phyloP scores from a whole-genome alignment of 35 echinoderm and acorn worm species.

The Heliocidaris erythrogramma region DNA sequence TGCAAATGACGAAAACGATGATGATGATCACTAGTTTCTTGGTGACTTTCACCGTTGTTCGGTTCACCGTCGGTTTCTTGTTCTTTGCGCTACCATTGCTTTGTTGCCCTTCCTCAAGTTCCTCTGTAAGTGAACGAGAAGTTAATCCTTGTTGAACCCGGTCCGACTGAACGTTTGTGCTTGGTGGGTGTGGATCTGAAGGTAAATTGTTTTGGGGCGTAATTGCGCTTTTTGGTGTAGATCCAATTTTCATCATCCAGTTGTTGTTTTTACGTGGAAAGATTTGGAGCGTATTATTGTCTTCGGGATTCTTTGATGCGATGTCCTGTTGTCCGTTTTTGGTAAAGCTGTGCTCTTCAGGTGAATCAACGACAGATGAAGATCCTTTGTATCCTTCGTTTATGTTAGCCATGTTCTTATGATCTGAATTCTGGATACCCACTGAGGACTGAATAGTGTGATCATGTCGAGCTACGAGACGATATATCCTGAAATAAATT shows the following conservation, averaged over 20 bases:
- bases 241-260: neutral
- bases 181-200: neutral
- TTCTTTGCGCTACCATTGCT: neutral
- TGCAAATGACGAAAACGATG: neutral
- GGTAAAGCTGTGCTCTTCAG: neutral
- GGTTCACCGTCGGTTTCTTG: neutral
- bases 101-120: neutral
- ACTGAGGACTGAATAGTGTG: neutral
- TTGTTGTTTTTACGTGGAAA: neutral
- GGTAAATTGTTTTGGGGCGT: neutral
- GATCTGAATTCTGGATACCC: neutral
- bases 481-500: neutral
- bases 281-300: neutral
- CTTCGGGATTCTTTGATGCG: neutral
- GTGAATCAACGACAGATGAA: neutral
- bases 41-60: neutral
- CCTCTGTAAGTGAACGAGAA: neutral
- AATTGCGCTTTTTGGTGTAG: neutral
- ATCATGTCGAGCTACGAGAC: neutral
- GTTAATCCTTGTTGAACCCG: neutral
- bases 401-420: neutral
- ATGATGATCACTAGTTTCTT: neutral
- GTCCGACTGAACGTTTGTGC: neutral
- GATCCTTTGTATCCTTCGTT: neutral
- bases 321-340: neutral